A percentile compares a stretch with the other conserved stretches of the same genome.
phyloP scores from a whole-genome alignment of 2,113 vertebrate species.

The Gulo gulo region DNA sequence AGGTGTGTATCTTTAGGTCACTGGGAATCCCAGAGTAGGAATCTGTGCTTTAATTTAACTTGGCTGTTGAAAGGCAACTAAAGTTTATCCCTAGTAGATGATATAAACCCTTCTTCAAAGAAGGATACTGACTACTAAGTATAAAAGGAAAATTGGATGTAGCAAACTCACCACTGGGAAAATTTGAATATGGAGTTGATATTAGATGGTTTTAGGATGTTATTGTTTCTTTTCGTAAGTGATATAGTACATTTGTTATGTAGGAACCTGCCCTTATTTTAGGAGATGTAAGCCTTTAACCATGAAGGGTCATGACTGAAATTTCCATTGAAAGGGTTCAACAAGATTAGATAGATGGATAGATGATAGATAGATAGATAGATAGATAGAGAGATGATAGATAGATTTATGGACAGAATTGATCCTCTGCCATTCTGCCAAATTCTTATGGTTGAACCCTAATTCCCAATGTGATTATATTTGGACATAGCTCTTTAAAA shows the following conservation, averaged over 20 bases:
- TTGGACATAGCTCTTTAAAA: neutral
- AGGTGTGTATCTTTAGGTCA: neutral
- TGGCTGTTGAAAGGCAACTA: neutral
- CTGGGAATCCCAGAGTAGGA: neutral
- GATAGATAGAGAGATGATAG: too few species aligned
- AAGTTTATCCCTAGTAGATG: neutral
- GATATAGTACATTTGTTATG: neutral
- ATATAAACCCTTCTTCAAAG: neutral
- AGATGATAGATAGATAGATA: too few species aligned
- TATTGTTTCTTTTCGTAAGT: neutral
- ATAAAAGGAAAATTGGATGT: neutral
- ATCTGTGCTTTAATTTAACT: neutral
- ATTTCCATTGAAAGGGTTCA: neutral
- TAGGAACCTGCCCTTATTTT: neutral
- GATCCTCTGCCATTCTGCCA: neutral
- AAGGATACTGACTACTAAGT: neutral
- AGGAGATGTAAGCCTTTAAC: neutral
- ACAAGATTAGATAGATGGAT: neutral
- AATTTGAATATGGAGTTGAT: neutral
- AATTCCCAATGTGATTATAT: neutral
- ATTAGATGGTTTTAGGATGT: neutral
- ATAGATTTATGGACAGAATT: neutral
- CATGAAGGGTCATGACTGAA: neutral
- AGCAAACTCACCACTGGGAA: neutral
- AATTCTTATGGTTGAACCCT: neutral